Evolutionary conservation across 2,888 invertebrate genomes (phyloP).

Genomic region (Diarsia mendica): DNA sequence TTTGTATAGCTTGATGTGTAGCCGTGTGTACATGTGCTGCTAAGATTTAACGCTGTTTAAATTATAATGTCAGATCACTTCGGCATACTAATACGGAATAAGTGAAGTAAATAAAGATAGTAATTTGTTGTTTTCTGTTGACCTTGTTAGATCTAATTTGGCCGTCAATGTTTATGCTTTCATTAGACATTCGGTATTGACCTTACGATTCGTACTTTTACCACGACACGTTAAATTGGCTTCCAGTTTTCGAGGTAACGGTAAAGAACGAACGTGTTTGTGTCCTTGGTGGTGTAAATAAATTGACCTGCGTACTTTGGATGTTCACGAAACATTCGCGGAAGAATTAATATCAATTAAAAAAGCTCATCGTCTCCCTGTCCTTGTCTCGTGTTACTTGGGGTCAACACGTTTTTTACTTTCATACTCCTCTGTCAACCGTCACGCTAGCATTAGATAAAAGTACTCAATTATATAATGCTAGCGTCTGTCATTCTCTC

Average conservation of each 20-base stretch:
- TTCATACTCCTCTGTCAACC: too few relatives aligned
- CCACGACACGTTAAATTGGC: constrained; percentile 10
- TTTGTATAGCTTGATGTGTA: too few relatives aligned
- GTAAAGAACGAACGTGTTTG: constrained; percentile 1
- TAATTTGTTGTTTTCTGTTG: constrained; percentile 16
- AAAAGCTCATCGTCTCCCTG: neutral
- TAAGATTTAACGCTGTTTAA: constrained; percentile 28
- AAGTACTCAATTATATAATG: too few relatives aligned
- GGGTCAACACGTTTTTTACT: too few relatives aligned
- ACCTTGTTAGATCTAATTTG: constrained; percentile 47
- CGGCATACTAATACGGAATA: constrained; percentile 24
- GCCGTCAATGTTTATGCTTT: constrained; percentile 26
- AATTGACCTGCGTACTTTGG: constrained; percentile 14
- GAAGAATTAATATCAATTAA: neutral
- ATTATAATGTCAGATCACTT: constrained; percentile 25
- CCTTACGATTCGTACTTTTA: constrained; percentile 50
- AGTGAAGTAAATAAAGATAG: constrained; percentile 29
- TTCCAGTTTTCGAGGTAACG: constrained; percentile 11
- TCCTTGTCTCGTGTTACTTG: too few relatives aligned
- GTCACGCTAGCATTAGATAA: too few relatives aligned
- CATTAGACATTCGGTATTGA: constrained; percentile 28
- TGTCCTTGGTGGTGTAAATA: constrained; percentile 30
- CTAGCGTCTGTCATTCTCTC: too few relatives aligned
- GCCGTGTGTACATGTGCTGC: constrained; percentile 42
- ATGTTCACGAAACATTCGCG: neutral